Evolutionary conservation across 2,113 vertebrate species (phyloP).

Genomic region (Machaerirhynchus nigripectus): DNA sequence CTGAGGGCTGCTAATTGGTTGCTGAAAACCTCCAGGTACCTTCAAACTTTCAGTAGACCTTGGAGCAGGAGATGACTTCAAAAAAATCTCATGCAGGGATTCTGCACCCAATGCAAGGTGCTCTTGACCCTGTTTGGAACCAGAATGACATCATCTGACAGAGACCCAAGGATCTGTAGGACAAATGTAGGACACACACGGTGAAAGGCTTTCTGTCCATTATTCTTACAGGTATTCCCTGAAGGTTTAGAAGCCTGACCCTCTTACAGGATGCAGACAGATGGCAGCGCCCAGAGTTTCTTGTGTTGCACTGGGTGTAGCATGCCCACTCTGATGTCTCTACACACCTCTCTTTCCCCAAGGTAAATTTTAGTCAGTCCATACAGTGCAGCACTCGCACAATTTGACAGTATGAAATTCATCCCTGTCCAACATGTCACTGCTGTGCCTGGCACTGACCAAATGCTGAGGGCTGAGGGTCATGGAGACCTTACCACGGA

Average conservation of each 20-base stretch:
- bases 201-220: neutral
- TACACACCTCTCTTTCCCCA: neutral
- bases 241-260: neutral
- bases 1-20: neutral
- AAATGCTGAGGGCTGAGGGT: neutral
- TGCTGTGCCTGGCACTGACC: neutral
- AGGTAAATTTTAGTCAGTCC: neutral
- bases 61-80: neutral
- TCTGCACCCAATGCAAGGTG: neutral
- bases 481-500: rapidly evolving
- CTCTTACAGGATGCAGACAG: neutral
- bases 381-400: neutral
- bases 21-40: neutral
- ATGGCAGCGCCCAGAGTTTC: neutral
- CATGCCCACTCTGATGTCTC: neutral
- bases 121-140: neutral
- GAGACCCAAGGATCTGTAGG: neutral
- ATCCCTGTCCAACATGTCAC: neutral
- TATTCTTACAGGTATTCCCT: neutral
- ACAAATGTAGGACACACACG: neutral
- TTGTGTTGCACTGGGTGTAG: neutral
- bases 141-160: neutral
- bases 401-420: neutral
- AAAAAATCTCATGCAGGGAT: neutral
- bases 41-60: neutral